Conservation (phyloP, 2,888 invertebrate genomes). For the Tachina lurida region DNA sequence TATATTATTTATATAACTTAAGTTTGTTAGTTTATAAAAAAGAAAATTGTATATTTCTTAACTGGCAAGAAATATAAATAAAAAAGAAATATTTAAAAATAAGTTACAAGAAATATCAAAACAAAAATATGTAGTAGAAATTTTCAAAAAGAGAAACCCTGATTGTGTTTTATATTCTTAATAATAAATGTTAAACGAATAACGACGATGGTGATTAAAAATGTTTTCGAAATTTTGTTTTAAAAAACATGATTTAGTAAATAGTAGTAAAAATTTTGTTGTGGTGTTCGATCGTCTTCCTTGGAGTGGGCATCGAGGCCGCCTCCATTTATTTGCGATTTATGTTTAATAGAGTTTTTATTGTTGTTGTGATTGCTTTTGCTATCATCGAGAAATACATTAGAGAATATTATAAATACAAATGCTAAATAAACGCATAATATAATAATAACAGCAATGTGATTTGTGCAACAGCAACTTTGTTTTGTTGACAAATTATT, state of each 20-base stretch:
- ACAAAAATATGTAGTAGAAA: conserved; percentile 39
- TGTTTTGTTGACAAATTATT: conserved; percentile 65
- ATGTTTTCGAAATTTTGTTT: conserved; percentile 7
- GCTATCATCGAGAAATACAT: conserved; percentile 78
- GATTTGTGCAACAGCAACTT: conserved; percentile 81
- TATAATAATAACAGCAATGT: conserved; percentile 80
- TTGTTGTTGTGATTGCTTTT: conserved; percentile 72
- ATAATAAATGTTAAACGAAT: conserved; percentile 22
- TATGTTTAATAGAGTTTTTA: conserved; percentile 68
- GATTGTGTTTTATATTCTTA: conserved; percentile 29
- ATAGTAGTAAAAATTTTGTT: conserved; percentile 80
- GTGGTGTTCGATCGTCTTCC: conserved; percentile 77
- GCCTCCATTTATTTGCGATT: conserved; percentile 72
- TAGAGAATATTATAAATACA: conserved; percentile 79
- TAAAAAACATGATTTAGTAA: conserved; percentile 79
- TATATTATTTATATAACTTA: not conserved
- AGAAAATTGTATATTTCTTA: conserved; percentile 29
- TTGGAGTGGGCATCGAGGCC: conserved; percentile 70
- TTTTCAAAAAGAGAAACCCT: conserved; percentile 56
- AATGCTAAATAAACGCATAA: conserved; percentile 79
- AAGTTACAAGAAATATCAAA: not conserved
- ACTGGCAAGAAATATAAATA: conserved; percentile 49
- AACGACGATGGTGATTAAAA: not conserved
- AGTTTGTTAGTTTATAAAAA: conserved; percentile 1
- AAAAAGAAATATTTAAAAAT: not conserved